A percentile compares a stretch with the other conserved stretches of the same genome.
These are phyloP conservation scores for Lacerta viridis DNA, from an alignment of 2,797 vertebrate genomes.

Conservation along the genomic window DNA sequence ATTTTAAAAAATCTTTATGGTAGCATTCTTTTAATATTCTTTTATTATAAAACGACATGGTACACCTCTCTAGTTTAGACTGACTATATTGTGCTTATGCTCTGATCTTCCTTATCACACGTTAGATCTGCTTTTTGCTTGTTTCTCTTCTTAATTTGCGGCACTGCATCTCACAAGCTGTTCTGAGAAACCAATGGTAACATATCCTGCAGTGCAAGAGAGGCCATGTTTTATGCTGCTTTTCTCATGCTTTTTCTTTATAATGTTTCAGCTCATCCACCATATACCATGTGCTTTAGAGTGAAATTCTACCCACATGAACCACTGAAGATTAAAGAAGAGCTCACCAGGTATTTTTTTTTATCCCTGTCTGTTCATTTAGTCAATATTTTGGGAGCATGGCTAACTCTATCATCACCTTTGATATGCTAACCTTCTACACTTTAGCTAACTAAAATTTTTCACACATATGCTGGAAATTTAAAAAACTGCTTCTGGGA, in stretches of 20 bases:
- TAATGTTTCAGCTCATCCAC: constrained; percentile 92
- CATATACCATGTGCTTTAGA: constrained; percentile 99
- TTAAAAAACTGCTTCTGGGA: constrained; percentile 46
- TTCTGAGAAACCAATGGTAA: constrained; percentile 8
- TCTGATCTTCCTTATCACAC: constrained; percentile 39
- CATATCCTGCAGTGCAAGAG: constrained; percentile 44
- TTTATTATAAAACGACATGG: neutral
- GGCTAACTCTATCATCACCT: neutral
- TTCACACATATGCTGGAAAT: constrained; percentile 20
- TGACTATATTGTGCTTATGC: neutral
- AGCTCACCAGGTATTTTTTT: constrained; percentile 94
- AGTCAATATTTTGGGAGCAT: neutral
- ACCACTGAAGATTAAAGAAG: constrained; percentile 99
- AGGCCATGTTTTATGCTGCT: constrained; percentile 69
- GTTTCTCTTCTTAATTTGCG: constrained; percentile 50
- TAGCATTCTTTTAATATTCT: neutral
- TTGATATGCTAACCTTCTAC: neutral
- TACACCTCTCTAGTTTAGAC: neutral
- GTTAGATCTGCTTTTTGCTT: constrained; percentile 47
- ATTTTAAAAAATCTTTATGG: neutral
- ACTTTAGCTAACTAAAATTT: constrained; percentile 37
- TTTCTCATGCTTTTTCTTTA: constrained; percentile 80
- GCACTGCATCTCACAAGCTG: constrained; percentile 31
- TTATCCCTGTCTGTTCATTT: constrained; percentile 67
- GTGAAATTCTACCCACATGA: constrained; percentile 99